Percentiles rank a stretch among this genome's conserved stretches.
These are phyloP conservation scores for Chionomys nivalis DNA, from an alignment of 2,113 vertebrate species.

Conservation along the genomic window DNA sequence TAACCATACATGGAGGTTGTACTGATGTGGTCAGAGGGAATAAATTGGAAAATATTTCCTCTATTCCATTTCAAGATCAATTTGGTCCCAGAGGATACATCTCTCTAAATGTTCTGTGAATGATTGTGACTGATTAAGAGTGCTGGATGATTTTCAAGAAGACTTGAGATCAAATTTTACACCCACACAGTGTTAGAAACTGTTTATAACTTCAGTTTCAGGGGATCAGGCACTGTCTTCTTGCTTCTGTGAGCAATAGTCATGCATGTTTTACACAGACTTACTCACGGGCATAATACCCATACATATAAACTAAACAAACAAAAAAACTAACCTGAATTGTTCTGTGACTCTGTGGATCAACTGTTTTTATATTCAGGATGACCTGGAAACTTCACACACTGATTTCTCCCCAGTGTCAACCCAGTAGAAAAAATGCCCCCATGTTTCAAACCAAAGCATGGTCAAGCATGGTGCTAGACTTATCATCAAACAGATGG, in stretches of 20 bases:
- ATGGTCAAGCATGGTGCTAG: too few relatives aligned
- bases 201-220: too few relatives aligned
- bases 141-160: too few relatives aligned
- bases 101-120: too few relatives aligned
- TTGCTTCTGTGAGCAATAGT: too few relatives aligned
- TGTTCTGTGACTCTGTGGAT: not conserved
- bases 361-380: not conserved
- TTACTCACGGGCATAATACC: not conserved
- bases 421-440: not conserved
- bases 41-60: too few relatives aligned
- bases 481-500: not conserved
- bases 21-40: not conserved
- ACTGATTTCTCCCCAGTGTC: not conserved
- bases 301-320: not conserved
- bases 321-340: not conserved
- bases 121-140: too few relatives aligned
- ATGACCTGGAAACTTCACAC: not conserved
- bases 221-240: too few relatives aligned
- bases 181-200: too few relatives aligned
- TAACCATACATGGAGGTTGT: not conserved
- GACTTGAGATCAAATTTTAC: too few relatives aligned
- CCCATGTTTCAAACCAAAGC: not conserved
- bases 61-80: too few relatives aligned
- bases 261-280: not conserved
- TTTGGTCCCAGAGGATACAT: too few relatives aligned